A percentile compares a stretch with the other conserved stretches of the same genome.
Conservation (phyloP, 2,113 vertebrate species). For the Indri indri region DNA sequence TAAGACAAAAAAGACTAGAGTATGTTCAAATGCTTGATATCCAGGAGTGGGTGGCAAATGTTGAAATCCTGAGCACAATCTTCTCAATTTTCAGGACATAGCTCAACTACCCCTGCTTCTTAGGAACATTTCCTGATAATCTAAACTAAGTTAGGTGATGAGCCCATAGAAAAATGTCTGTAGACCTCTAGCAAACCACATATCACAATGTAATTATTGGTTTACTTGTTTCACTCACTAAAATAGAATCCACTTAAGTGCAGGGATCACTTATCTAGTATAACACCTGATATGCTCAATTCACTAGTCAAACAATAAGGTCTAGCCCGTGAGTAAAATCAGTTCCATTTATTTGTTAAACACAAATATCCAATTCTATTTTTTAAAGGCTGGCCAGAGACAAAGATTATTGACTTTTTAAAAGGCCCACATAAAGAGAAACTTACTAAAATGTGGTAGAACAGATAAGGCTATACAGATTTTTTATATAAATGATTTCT, state of each 20-base stretch:
- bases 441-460: neutral
- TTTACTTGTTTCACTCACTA: neutral
- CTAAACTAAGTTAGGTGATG: neutral
- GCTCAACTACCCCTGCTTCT: neutral
- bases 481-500: neutral
- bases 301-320: neutral
- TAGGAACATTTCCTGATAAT: neutral
- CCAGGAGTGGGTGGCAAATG: neutral
- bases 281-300: neutral
- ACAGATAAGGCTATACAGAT: neutral
- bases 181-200: neutral
- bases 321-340: neutral
- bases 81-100: neutral
- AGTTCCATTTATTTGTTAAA: neutral
- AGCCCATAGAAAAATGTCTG: neutral
- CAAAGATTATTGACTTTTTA: neutral
- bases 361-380: neutral
- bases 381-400: neutral
- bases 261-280: neutral
- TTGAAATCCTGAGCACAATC: neutral
- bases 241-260: neutral
- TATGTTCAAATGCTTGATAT: neutral
- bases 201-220: neutral
- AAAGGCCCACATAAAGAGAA: neutral
- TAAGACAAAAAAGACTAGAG: neutral